These are phyloP conservation scores for Neodiprion lecontei DNA, from an alignment of 1,140 invertebrate genomes.

Conservation along the genomic window DNA sequence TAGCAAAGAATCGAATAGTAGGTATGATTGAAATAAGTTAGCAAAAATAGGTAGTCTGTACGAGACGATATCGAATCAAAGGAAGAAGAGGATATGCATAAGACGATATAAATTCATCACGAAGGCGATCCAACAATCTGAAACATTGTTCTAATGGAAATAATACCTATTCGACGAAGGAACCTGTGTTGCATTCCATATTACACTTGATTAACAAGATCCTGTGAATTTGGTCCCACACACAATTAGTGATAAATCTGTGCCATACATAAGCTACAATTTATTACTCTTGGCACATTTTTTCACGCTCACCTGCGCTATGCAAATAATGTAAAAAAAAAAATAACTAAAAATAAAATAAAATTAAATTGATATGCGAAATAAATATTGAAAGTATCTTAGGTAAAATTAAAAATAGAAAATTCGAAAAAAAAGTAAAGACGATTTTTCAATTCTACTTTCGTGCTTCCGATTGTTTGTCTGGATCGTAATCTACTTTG, in stretches of 20 bases:
- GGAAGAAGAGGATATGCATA: background rate
- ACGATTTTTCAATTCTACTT: too few relatives aligned
- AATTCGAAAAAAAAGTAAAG: too few relatives aligned
- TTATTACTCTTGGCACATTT: too few relatives aligned
- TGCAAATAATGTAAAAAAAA: too few relatives aligned
- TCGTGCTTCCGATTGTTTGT: too few relatives aligned
- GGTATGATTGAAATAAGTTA: background rate
- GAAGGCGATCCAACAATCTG: background rate
- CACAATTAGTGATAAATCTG: slow-evolving; percentile 9
- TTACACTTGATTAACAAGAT: slow-evolving; percentile 7
- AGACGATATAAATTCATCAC: background rate
- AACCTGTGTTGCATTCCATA: background rate
- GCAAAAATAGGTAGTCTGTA: background rate
- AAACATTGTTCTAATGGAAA: background rate
- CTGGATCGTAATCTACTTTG: too few relatives aligned
- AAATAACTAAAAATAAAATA: too few relatives aligned
- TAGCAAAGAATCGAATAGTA: background rate
- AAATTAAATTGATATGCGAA: too few relatives aligned
- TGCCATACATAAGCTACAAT: background rate
- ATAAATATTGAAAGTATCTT: too few relatives aligned
- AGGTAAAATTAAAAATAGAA: too few relatives aligned
- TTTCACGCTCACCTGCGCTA: too few relatives aligned
- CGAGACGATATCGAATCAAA: background rate
- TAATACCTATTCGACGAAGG: background rate
- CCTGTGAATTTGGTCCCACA: slow-evolving; percentile 6